Percentiles rank a stretch among this genome's conserved stretches.
Conservation (phyloP, 2,888 invertebrate species). For the Sthenelais limicola region DNA sequence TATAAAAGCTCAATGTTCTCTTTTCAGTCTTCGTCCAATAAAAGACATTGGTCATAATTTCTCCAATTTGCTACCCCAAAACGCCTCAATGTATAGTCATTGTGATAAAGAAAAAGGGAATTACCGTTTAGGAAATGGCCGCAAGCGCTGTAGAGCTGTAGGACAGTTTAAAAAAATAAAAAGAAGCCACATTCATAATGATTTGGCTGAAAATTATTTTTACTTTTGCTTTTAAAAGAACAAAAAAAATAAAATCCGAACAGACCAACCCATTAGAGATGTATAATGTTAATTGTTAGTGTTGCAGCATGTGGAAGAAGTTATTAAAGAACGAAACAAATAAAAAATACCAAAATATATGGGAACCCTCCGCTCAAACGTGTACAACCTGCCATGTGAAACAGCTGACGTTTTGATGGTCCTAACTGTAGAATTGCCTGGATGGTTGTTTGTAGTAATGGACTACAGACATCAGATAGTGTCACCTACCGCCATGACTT, state of each 20-base stretch:
- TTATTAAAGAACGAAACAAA: not conserved
- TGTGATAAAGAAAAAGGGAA: slow-evolving; percentile 33
- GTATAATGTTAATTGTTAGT: too few relatives aligned
- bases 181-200: too few relatives aligned
- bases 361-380: slow-evolving; percentile 17
- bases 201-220: too few relatives aligned
- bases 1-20: slow-evolving; percentile 32
- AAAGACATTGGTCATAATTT: slow-evolving; percentile 33
- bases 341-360: not conserved
- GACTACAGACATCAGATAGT: slow-evolving; percentile 29
- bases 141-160: too few relatives aligned
- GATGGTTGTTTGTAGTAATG: slow-evolving; percentile 25
- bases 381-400: slow-evolving; percentile 37
- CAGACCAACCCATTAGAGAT: too few relatives aligned
- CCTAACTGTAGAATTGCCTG: slow-evolving; percentile 26
- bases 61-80: slow-evolving; percentile 34
- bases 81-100: slow-evolving; percentile 36
- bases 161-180: too few relatives aligned
- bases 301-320: too few relatives aligned
- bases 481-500: slow-evolving; percentile 37
- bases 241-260: too few relatives aligned
- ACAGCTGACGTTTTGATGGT: slow-evolving; percentile 29
- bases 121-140: too few relatives aligned
- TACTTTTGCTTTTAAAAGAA: too few relatives aligned
- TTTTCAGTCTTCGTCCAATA: slow-evolving; percentile 35